A percentile compares a stretch with the other conserved stretches of the same genome.
These are phyloP conservation scores for Nyctalus aviator DNA, from an alignment of 2,797 vertebrate genomes.

Conservation along the genomic window DNA sequence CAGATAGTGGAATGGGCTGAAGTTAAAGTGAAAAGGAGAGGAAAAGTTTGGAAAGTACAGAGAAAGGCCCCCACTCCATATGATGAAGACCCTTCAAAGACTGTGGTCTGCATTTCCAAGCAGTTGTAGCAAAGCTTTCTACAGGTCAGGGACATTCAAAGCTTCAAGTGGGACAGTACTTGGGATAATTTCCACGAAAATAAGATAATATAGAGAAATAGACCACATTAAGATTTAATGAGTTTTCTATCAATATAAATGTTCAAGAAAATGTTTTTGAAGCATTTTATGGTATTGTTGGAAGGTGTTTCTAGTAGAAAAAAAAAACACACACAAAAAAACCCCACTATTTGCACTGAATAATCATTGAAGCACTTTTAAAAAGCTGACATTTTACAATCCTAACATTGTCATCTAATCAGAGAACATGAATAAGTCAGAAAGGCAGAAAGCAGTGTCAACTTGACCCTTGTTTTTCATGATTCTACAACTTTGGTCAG, in stretches of 20 bases:
- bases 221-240: neutral
- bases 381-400: neutral
- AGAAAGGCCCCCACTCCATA: neutral
- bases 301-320: neutral
- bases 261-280: neutral
- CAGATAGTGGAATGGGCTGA: neutral
- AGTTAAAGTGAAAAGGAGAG: neutral
- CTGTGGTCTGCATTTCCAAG: neutral
- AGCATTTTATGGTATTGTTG: neutral
- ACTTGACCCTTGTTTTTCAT: constrained; percentile 6
- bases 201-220: neutral
- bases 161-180: neutral
- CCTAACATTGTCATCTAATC: neutral
- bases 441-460: neutral
- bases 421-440: neutral
- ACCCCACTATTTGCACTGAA: neutral
- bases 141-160: neutral
- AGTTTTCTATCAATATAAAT: neutral
- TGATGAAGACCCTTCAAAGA: neutral
- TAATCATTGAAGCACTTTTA: neutral
- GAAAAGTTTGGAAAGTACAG: neutral
- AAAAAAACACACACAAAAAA: neutral
- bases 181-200: neutral
- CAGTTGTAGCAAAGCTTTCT: neutral
- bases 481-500: neutral